Conservation (phyloP, 2,113 vertebrate genomes). For the Bambusicola thoracicus region DNA sequence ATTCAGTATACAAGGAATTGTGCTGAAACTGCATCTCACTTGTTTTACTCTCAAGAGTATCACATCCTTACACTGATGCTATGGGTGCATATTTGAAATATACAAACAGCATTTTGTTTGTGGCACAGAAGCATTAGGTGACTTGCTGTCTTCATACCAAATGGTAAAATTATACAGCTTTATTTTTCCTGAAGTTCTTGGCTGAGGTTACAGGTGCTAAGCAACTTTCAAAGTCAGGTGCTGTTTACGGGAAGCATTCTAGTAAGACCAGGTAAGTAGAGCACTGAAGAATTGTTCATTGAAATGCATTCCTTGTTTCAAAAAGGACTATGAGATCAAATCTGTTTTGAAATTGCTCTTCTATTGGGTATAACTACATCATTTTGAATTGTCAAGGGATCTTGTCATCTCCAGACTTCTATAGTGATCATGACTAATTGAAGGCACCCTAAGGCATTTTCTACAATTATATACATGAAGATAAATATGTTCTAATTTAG, state of each 20-base stretch:
- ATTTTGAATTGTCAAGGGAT: constrained; percentile 61
- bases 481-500: constrained; percentile 62
- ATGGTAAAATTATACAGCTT: neutral
- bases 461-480: constrained; percentile 55
- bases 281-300: constrained; percentile 32
- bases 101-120: neutral
- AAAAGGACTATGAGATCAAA: constrained; percentile 51
- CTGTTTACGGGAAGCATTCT: constrained; percentile 37
- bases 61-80: neutral
- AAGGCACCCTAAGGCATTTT: constrained; percentile 65
- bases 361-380: constrained; percentile 49
- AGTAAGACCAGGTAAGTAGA: constrained; percentile 32
- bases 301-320: constrained; percentile 50
- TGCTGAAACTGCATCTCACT: neutral
- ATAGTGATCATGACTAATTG: constrained; percentile 65
- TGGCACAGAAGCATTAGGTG: neutral
- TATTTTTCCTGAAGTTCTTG: neutral
- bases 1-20: neutral
- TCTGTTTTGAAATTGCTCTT: constrained; percentile 53
- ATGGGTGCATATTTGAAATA: neutral
- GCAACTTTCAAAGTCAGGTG: neutral
- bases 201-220: neutral
- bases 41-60: neutral
- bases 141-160: neutral
- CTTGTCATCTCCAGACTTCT: constrained; percentile 61